Base-by-base conservation (phyloP, 2,113 vertebrate species). In the Clarias macrocephalus region DNA sequence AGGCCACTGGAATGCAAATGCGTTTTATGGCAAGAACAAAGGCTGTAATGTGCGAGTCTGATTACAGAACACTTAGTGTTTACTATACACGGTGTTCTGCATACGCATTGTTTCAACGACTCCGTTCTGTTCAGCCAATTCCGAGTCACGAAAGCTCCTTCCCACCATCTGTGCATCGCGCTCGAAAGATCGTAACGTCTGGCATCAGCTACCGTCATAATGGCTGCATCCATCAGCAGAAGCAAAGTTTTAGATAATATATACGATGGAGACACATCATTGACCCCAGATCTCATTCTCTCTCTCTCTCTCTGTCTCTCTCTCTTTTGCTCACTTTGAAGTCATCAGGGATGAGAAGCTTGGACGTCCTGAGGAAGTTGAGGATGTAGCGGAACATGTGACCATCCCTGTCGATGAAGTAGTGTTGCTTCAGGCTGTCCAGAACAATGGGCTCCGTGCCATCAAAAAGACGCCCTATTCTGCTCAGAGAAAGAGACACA, bases 351-450 rank as follows among this genome's bases (percentile, higher is more conserved):
- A 99, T 99, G 92, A 99, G 97, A 89, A 99, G 97, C 94, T 99
- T 99, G 30, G 98, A 99, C 90, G 97, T 99, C 95, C 97, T 96
- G 95, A 99, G 96, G 94, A 99, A 99, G 96, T 99, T 99, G 95
- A 99, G 95, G 95, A 99, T 99, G 94, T 99, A 99, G 96, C 98
- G 97, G 96, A 99, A 99, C 98, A 99, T 99, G 95, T 99, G 98
- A 93, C 98, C 97, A 90, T 99, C 98, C 96, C 98, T 97, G 96
- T 99, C 97, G 52, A 99, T 99, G 95, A 99, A 99, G 94, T 99
- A 99, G 95, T 99, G 97, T 93, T 99, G 98, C 95, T 99, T 99
- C 94, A 99, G 97, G 94, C 98, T 99, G 96, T 99, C 98, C 93
- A 99, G 95, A 91, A 99, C 98, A 91, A 99, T 99, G 91, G 98